These are phyloP conservation scores for Cryptophagus acutangulus DNA, from an alignment of 2,888 invertebrate genomes.

Conservation along the genomic window DNA sequence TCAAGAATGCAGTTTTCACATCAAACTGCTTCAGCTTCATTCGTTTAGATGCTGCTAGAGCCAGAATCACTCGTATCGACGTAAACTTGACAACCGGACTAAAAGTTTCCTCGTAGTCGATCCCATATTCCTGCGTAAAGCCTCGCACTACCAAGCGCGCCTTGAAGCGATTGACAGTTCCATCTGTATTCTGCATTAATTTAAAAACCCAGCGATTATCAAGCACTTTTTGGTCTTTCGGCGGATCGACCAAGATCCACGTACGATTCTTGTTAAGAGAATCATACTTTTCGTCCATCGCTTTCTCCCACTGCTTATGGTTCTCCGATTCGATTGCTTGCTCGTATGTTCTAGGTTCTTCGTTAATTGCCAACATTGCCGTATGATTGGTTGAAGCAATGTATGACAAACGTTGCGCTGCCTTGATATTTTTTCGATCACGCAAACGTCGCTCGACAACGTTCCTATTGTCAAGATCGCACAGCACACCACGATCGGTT, in stretches of 20 bases:
- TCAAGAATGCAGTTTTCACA: slow-evolving; percentile 26
- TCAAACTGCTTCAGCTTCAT: slow-evolving; percentile 23
- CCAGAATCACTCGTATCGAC: slow-evolving; percentile 19
- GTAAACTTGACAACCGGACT: slow-evolving; percentile 20
- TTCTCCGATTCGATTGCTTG: not conserved
- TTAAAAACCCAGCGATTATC: not conserved
- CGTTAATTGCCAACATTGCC: not conserved
- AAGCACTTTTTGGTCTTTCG: not conserved
- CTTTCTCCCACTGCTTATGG: not conserved
- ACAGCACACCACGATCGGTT: not conserved
- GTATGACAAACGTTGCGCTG: not conserved
- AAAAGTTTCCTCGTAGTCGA: slow-evolving; percentile 26
- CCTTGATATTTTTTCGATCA: not conserved
- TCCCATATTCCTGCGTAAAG: slow-evolving; percentile 20
- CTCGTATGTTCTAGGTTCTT: not conserved
- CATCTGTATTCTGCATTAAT: not conserved
- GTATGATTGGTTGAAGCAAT: not conserved
- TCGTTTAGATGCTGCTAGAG: slow-evolving; percentile 16
- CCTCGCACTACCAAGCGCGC: slow-evolving; percentile 11
- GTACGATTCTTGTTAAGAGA: not conserved
- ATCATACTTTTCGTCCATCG: not conserved
- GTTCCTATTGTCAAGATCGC: too few relatives aligned
- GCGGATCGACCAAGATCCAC: not conserved
- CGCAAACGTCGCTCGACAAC: too few relatives aligned
- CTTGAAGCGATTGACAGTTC: not conserved